A percentile compares a stretch with the other conserved stretches of the same genome.
Evolutionary conservation across 2,888 invertebrate genomes (phyloP).

Genomic region (Amaurobius ferox): DNA sequence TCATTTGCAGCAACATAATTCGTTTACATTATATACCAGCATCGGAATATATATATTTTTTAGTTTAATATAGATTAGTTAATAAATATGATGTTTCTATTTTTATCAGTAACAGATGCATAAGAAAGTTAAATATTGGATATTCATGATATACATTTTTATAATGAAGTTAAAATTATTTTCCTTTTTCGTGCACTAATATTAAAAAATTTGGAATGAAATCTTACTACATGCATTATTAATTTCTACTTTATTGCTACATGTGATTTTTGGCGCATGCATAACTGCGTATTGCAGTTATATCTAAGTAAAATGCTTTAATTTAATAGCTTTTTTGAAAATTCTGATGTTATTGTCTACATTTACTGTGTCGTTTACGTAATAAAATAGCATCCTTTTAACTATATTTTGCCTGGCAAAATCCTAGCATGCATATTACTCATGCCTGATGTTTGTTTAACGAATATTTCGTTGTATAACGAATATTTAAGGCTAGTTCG

Average conservation of each 20-base stretch:
- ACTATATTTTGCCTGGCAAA: conserved; percentile 9
- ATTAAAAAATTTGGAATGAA: neutral
- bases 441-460: conserved; percentile 47
- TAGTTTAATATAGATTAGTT: too few relatives aligned
- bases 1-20: too few relatives aligned
- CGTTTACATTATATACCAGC: too few relatives aligned
- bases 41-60: too few relatives aligned
- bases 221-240: neutral
- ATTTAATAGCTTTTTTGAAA: too few relatives aligned
- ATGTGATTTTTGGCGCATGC: conserved; percentile 42
- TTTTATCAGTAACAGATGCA: too few relatives aligned
- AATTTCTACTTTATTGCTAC: conserved; percentile 28
- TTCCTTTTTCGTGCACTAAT: neutral
- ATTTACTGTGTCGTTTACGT: too few relatives aligned
- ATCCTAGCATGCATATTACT: conserved; percentile 57
- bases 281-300: conserved; percentile 34
- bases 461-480: neutral
- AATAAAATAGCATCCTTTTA: conserved; percentile 27
- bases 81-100: too few relatives aligned
- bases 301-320: conserved; percentile 34
- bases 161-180: too few relatives aligned
- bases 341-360: too few relatives aligned
- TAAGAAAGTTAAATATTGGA: too few relatives aligned
- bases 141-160: too few relatives aligned
- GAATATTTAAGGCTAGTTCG: neutral